phyloP scores from a whole-genome alignment of 2,888 invertebrate species.

The Girardia tigrina region DNA sequence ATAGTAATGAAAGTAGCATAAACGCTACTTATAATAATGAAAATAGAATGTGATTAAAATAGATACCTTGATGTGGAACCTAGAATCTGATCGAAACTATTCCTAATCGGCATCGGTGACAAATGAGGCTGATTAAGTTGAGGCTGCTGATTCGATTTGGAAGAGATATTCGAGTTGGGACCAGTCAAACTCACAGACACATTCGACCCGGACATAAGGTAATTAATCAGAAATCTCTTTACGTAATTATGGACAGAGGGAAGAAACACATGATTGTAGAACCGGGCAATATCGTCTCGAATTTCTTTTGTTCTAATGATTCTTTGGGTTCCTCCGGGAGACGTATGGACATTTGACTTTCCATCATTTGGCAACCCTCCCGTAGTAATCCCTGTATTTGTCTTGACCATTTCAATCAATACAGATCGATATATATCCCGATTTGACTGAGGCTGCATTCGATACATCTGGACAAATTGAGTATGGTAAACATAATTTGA shows the following conservation, averaged over 20 bases:
- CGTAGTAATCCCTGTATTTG: neutral
- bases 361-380: neutral
- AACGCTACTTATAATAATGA: too few species aligned
- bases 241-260: slow-evolving; percentile 43
- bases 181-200: slow-evolving; percentile 10
- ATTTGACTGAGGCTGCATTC: slow-evolving; percentile 30
- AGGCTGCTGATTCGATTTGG: neutral
- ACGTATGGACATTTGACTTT: slow-evolving; percentile 6
- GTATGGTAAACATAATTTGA: neutral
- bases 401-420: neutral
- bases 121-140: slow-evolving; percentile 12
- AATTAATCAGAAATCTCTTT: slow-evolving; percentile 15
- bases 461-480: neutral
- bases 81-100: neutral
- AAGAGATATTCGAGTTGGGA: neutral
- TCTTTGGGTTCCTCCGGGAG: neutral
- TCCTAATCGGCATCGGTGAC: slow-evolving; percentile 6
- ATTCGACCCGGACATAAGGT: slow-evolving; percentile 4
- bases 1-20: too few species aligned
- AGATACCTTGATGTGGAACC: neutral
- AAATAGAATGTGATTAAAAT: neutral
- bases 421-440: slow-evolving; percentile 32
- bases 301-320: slow-evolving; percentile 50
- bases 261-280: slow-evolving; percentile 62
- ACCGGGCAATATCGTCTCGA: slow-evolving; percentile 76